These are phyloP conservation scores for Hypotaenidia okinawae DNA, from an alignment of 2,797 vertebrate species.

Conservation along the genomic window DNA sequence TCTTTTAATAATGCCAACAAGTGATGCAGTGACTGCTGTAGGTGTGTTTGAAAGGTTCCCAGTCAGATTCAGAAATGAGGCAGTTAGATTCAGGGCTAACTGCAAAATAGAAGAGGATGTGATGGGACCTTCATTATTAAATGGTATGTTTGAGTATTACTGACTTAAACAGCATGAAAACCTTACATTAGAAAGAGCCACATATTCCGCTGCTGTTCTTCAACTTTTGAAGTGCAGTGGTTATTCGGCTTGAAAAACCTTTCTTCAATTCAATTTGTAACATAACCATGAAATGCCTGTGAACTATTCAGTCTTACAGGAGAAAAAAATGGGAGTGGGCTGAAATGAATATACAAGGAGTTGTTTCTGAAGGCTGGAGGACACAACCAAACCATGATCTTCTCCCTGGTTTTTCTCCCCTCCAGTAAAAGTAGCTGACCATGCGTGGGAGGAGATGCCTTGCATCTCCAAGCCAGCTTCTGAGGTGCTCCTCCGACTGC, in stretches of 20 bases:
- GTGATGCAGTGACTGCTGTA: constrained; percentile 30
- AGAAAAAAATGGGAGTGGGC: not conserved
- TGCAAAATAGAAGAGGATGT: not conserved
- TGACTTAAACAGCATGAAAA: constrained; percentile 17
- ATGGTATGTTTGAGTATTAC: not conserved
- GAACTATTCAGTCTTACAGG: not conserved
- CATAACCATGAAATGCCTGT: not conserved
- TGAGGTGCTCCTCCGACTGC: not conserved
- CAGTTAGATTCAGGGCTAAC: not conserved
- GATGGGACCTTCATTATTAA: not conserved
- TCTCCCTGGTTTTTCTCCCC: not conserved
- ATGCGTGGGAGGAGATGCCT: not conserved
- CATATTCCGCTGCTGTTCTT: not conserved
- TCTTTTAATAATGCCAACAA: constrained; percentile 58
- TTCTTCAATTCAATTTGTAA: not conserved
- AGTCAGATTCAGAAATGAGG: constrained; percentile 31
- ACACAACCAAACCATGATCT: fast-evolving
- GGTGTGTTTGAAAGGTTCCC: not conserved
- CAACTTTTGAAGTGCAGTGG: not conserved
- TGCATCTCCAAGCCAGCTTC: not conserved
- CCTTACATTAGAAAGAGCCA: not conserved
- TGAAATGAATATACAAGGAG: not conserved
- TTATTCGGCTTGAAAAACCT: not conserved
- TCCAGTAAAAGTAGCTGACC: not conserved
- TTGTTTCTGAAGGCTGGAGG: not conserved